These are phyloP conservation scores for Falco novaeseelandiae DNA, from an alignment of 2,797 vertebrate genomes.

Conservation along the genomic window DNA sequence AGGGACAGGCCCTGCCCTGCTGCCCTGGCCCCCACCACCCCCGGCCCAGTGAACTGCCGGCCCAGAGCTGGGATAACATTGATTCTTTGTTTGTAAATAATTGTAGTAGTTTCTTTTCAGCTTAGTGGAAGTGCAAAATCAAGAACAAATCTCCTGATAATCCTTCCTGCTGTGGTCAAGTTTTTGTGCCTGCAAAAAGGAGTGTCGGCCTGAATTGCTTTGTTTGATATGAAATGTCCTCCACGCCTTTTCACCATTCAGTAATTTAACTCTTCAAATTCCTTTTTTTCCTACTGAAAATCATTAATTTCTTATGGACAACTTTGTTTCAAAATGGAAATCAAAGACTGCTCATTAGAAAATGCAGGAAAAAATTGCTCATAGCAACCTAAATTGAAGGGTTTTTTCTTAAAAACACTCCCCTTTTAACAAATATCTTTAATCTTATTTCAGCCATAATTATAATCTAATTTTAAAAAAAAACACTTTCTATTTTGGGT, in stretches of 20 bases:
- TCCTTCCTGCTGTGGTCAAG: background rate
- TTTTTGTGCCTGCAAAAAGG: background rate
- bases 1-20: fast-evolving
- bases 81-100: background rate
- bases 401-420: background rate
- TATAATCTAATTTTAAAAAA: background rate
- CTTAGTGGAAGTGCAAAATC: background rate
- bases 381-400: background rate
- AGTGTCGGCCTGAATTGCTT: background rate
- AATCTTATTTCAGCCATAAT: background rate
- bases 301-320: background rate
- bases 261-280: background rate
- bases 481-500: background rate
- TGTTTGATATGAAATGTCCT: background rate
- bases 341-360: background rate
- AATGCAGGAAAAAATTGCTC: background rate
- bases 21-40: fast-evolving
- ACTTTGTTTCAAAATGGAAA: background rate
- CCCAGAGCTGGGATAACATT: fast-evolving
- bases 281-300: fast-evolving
- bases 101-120: too few species aligned
- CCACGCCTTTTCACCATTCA: background rate
- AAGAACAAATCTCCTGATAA: background rate
- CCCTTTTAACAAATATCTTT: background rate
- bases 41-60: background rate